Base-by-base conservation (phyloP, 2,888 invertebrate genomes). In the Acleris literana region DNA sequence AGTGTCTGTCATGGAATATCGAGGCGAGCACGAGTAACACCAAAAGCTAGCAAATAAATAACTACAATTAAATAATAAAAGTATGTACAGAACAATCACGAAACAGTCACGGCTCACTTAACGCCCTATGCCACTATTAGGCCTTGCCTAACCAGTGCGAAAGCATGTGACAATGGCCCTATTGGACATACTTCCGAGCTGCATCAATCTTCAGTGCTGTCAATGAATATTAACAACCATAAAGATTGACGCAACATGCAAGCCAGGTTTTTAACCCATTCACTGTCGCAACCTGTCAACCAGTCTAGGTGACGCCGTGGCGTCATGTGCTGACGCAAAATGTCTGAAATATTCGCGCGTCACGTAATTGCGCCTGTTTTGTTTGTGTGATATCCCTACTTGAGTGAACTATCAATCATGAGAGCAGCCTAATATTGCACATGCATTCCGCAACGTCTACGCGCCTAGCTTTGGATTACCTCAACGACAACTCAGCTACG, bases 21-120 rank as follows among this genome's bases (percentile, higher is more conserved):
- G 81, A 84, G 76, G 84, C 78, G 72, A 76, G 74, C 76, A 77
- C 76, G 79, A 75, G 73, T 79, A 82, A 88, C 84, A 86, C 77
- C 78, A 74, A 86, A 87, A 87, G 87, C 84, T 83, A 86, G 77
- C 79, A 84, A 90, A 91, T 91, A 92, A 92, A 91, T 91, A 86
- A 84, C 84, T 90, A 90, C 72, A 83, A 81, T 84, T 87, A 86
- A 82, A 81, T 81, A 82, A 80, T 71, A 64, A 74, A 82, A 76
- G 75, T 85, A 91, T 91, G 82, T 91, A 92, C 85, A 87, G 75
- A 77, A 82, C 80, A 76, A 79, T 74, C 81, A 78, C 79, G 74
- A 80, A 77, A 80, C 82, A 83, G 74, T 78, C 74, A 80, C 80
- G 77, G 80, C 81, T 81, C 82, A 60, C 78, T 79, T 73, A 85